Conservation (phyloP, 2,888 invertebrate species). For the Lepidochrysops patricia region DNA sequence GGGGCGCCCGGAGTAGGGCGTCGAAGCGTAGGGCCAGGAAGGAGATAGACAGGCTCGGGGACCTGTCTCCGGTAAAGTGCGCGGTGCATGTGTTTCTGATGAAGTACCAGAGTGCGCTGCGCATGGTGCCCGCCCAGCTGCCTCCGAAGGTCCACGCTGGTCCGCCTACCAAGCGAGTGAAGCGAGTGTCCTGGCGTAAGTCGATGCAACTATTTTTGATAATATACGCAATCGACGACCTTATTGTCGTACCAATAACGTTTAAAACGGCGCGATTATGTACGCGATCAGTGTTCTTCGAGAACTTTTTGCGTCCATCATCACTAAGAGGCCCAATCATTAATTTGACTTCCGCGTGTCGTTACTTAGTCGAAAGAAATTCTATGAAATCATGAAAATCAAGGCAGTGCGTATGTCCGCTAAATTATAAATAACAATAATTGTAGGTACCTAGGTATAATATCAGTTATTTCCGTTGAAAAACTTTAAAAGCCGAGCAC, state of each 20-base stretch:
- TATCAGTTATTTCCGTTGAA: no score
- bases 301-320: no score
- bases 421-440: no score
- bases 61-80: constrained; percentile 46
- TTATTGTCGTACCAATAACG: background rate
- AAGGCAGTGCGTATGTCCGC: no score
- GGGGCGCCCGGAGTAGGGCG: constrained; percentile 43
- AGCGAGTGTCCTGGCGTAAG: constrained; percentile 68
- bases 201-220: constrained; percentile 20
- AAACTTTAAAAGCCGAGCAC: no score
- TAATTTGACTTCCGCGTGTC: no score
- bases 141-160: constrained; percentile 59
- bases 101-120: constrained; percentile 55
- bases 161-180: constrained; percentile 55
- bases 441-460: no score
- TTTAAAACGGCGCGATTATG: no score
- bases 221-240: background rate
- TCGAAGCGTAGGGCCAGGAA: constrained; percentile 44
- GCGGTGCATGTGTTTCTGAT: constrained; percentile 59
- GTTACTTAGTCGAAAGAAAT: no score
- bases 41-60: constrained; percentile 23
- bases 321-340: no score
- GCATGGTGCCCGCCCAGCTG: constrained; percentile 52
- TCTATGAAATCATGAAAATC: no score
- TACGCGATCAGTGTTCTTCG: no score